Conservation (phyloP, 1,140 invertebrate species). For the Chionoecetes opilio region DNA sequence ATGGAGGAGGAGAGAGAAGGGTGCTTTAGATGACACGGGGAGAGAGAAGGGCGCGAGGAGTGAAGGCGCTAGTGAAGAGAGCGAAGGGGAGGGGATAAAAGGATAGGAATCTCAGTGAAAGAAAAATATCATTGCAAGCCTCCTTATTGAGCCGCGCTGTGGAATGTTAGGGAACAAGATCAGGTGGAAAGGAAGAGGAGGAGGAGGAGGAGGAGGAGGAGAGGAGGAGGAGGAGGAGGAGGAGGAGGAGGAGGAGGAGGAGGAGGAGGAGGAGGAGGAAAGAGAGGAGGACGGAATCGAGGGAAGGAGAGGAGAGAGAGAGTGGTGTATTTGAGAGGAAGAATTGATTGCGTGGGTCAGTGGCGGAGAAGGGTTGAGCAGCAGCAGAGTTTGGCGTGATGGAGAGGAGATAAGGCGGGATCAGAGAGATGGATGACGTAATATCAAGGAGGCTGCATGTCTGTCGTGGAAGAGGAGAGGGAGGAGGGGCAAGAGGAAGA, state of each 20-base stretch:
- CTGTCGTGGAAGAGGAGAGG: background rate
- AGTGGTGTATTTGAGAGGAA: slow-evolving; percentile 55
- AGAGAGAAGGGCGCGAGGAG: background rate
- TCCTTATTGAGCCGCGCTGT: slow-evolving; percentile 16
- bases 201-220: background rate
- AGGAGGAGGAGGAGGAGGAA: background rate
- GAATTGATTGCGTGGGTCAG: slow-evolving; percentile 65
- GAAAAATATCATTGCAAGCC: slow-evolving; percentile 34
- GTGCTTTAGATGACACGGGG: background rate
- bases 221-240: background rate
- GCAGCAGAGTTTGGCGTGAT: slow-evolving; percentile 62
- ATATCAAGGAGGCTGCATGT: slow-evolving; percentile 43
- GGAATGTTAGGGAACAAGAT: background rate
- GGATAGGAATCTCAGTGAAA: background rate
- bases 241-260: background rate
- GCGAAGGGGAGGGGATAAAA: background rate
- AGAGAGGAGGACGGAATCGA: background rate
- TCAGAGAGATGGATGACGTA: slow-evolving; percentile 38
- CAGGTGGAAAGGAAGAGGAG: background rate
- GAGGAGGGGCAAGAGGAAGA: background rate
- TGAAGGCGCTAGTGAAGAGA: background rate
- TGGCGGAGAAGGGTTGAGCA: slow-evolving; percentile 60
- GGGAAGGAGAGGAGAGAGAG: slow-evolving; percentile 21
- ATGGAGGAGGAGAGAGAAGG: background rate
- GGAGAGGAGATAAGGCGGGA: slow-evolving; percentile 60